Conservation (phyloP, 2,888 invertebrate genomes). For the Protonemura montana region DNA sequence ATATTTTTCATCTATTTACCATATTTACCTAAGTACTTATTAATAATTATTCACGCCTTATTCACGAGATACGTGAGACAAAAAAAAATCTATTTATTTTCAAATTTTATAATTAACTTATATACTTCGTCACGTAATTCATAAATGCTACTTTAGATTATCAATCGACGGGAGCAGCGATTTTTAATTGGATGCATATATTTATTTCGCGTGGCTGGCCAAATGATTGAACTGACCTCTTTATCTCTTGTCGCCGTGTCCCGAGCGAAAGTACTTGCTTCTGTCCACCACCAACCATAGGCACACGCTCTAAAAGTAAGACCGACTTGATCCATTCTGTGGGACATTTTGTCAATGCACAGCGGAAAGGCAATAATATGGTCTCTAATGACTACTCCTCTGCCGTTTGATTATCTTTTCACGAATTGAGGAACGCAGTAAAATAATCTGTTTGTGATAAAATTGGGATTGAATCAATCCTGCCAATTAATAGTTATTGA, state of each 20-base stretch:
- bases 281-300: too few species aligned
- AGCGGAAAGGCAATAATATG: background rate
- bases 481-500: background rate
- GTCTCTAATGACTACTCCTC: background rate
- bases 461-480: background rate
- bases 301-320: too few species aligned
- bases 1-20: background rate
- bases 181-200: constrained; percentile 12
- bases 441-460: background rate
- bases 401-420: background rate
- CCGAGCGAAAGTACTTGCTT: constrained; percentile 19
- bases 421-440: background rate
- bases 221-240: constrained; percentile 42
- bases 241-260: constrained; percentile 22
- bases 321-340: too few species aligned
- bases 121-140: constrained; percentile 29
- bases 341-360: background rate
- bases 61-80: constrained; percentile 3
- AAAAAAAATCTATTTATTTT: constrained; percentile 18
- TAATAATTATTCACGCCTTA: background rate
- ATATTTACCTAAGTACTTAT: background rate
- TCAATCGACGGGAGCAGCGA: background rate
- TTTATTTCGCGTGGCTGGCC: constrained; percentile 42
- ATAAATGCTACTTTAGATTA: background rate
- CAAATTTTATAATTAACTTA: constrained; percentile 35